Evolutionary conservation across 2,113 vertebrate species (phyloP).

Genomic region (Dipodomys ordii): DNA sequence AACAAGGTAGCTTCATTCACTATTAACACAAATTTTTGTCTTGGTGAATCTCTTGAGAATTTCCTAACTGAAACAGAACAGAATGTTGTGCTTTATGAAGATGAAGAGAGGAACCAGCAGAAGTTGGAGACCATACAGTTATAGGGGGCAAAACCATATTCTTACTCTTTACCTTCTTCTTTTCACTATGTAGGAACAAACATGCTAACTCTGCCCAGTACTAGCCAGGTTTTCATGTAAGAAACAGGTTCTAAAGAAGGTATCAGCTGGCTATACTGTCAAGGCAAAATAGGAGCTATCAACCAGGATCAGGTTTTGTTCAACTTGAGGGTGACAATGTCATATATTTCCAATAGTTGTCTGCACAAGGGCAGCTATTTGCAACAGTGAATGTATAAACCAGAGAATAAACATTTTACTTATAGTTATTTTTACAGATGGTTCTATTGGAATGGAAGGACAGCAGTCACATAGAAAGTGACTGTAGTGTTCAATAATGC

Average conservation of each 20-base stretch:
- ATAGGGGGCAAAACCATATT: not conserved
- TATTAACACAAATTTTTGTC: not conserved
- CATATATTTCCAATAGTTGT: not conserved
- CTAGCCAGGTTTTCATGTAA: not conserved
- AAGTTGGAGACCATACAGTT: too few relatives aligned
- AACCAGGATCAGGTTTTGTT: not conserved
- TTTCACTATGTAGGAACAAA: not conserved
- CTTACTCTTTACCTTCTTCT: not conserved
- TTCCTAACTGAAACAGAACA: not conserved
- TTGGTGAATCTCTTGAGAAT: not conserved
- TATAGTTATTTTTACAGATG: not conserved
- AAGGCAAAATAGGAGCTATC: not conserved
- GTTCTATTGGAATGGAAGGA: not conserved
- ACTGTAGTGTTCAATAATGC: not conserved
- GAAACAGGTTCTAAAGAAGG: not conserved
- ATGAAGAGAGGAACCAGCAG: fast-evolving
- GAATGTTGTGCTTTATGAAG: not conserved
- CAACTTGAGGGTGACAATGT: not conserved
- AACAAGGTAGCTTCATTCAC: not conserved
- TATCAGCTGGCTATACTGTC: not conserved
- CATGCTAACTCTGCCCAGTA: not conserved
- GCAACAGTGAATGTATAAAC: not conserved
- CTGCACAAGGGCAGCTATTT: not conserved
- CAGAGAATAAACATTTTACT: not conserved
- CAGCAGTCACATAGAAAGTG: not conserved